Evolutionary conservation across 2,797 vertebrate genomes (phyloP).

Genomic region (Xerus rutilus): DNA sequence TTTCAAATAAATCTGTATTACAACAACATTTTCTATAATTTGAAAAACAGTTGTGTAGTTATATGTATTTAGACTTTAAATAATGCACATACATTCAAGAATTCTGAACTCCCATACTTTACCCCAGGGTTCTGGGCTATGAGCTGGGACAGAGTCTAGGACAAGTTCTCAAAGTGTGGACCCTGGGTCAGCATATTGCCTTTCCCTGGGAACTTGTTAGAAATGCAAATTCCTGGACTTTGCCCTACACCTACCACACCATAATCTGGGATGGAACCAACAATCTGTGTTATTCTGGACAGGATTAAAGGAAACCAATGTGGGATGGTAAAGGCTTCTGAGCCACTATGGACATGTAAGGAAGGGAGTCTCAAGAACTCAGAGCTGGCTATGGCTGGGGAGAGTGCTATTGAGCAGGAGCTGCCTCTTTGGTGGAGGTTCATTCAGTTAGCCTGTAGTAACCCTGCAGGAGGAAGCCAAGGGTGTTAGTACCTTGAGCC

Average conservation of each 20-base stretch:
- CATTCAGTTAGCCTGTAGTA: neutral
- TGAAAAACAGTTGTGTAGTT: neutral
- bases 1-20: neutral
- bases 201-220: neutral
- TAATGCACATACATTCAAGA: neutral
- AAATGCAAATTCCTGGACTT: neutral
- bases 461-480: neutral
- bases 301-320: neutral
- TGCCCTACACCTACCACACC: neutral
- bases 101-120: neutral
- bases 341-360: neutral
- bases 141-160: neutral
- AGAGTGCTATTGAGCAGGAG: too few relatives aligned
- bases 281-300: neutral
- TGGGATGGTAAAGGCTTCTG: neutral
- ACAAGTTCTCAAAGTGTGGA: neutral
- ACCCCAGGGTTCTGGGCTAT: neutral
- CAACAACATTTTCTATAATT: neutral
- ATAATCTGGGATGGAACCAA: neutral
- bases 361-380: neutral
- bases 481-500: neutral
- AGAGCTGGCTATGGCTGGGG: neutral
- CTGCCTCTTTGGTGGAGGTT: neutral
- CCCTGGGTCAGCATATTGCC: neutral
- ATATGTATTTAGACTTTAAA: constrained; percentile 43